Conservation (phyloP, 2,888 invertebrate species). For the Sarcophaga carnaria region DNA sequence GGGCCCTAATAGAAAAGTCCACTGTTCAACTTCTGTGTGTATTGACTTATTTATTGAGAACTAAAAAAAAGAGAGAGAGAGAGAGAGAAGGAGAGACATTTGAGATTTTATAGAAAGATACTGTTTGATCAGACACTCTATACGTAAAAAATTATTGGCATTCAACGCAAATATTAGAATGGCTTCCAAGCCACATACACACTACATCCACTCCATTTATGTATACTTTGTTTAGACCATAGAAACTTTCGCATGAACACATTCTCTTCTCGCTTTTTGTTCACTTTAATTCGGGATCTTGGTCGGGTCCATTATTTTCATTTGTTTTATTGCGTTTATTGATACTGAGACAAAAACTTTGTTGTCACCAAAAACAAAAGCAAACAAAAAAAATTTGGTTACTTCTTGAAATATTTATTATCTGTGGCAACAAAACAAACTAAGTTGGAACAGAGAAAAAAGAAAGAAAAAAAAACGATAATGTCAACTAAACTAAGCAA, state of each 20-base stretch:
- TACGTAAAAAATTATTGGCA: neutral
- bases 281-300: conserved; percentile 21
- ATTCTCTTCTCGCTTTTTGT: neutral
- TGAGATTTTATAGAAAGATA: too few relatives aligned
- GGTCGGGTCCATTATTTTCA: neutral
- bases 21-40: too few relatives aligned
- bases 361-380: neutral
- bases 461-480: neutral
- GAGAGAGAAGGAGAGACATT: too few relatives aligned
- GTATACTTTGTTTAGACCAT: conserved; percentile 11
- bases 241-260: conserved; percentile 21
- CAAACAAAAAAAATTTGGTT: neutral
- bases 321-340: neutral
- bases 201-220: conserved; percentile 41
- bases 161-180: conserved; percentile 1
- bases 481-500: too few relatives aligned
- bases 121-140: too few relatives aligned
- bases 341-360: neutral
- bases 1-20: too few relatives aligned
- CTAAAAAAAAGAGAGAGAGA: too few relatives aligned
- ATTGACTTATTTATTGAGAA: too few relatives aligned
- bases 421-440: neutral
- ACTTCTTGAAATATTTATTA: neutral
- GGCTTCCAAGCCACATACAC: neutral
- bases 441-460: neutral